These are phyloP conservation scores for Crocuta crocuta DNA, from an alignment of 2,113 vertebrate genomes.

Conservation along the genomic window DNA sequence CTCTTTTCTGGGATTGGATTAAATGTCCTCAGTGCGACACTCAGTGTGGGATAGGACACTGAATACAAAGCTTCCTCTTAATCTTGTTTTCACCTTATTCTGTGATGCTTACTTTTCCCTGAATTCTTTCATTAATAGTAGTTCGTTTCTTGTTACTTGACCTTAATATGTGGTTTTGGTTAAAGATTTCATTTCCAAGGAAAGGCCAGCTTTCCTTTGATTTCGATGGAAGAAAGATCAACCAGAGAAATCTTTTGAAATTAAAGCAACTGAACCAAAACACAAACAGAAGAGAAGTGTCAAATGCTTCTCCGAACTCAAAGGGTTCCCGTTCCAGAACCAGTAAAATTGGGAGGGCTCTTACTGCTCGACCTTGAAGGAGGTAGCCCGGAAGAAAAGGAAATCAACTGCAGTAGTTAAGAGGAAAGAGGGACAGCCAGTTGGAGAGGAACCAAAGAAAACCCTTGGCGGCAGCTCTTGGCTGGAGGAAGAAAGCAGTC, in stretches of 20 bases:
- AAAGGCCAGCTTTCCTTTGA: conserved; percentile 53
- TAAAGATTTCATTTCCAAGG: conserved; percentile 28
- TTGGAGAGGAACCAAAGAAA: not conserved
- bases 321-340: not conserved
- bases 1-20: not conserved
- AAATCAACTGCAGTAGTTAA: not conserved
- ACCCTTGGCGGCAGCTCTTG: not conserved
- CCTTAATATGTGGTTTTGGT: conserved; percentile 43
- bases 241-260: not conserved
- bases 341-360: not conserved
- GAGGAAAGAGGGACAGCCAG: conserved; percentile 11
- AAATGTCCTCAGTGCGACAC: not conserved
- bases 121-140: not conserved
- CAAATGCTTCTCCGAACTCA: not conserved
- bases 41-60: not conserved
- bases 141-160: not conserved
- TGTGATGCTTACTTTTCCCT: not conserved
- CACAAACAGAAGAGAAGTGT: not conserved
- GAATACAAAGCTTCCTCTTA: not conserved
- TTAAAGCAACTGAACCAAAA: conserved; percentile 33
- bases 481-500: not conserved
- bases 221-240: not conserved
- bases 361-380: not conserved
- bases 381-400: not conserved
- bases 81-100: not conserved